These are phyloP conservation scores for Solenopsis fugax DNA, from an alignment of 1,140 invertebrate species.

Conservation along the genomic window DNA sequence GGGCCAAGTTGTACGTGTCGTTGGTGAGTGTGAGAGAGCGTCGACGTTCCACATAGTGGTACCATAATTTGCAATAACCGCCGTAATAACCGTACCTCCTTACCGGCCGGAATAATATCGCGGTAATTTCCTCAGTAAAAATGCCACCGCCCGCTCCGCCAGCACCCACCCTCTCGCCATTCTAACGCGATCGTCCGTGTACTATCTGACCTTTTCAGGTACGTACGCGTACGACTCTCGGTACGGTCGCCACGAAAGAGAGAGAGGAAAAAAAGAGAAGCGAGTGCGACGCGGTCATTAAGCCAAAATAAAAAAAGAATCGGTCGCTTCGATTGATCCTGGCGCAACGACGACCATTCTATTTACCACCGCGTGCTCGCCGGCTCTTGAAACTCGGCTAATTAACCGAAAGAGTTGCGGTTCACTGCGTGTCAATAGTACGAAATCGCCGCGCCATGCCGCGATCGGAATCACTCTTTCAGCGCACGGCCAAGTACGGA, in stretches of 20 bases:
- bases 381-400: conserved; percentile 38
- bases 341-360: neutral
- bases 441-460: conserved; percentile 2
- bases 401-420: conserved; percentile 42
- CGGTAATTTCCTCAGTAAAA: conserved; percentile 77
- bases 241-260: conserved; percentile 10
- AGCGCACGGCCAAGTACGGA: neutral
- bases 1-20: conserved; percentile 37
- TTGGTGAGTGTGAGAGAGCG: conserved; percentile 37
- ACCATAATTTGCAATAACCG: conserved; percentile 84
- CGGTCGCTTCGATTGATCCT: neutral
- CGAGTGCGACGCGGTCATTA: neutral
- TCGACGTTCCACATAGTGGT: conserved; percentile 69
- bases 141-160: conserved; percentile 13
- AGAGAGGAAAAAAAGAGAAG: conserved; percentile 12
- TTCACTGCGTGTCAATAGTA: conserved; percentile 20
- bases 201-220: conserved; percentile 56
- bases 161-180: neutral
- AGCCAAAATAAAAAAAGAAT: neutral
- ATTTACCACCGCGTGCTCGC: neutral
- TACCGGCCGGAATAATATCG: conserved; percentile 81
- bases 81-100: conserved; percentile 82
- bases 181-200: neutral
- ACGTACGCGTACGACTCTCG: neutral
- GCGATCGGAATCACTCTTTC: conserved; percentile 10